Evolutionary conservation across 2,888 invertebrate species (phyloP).

Genomic region (Liposcelis brunnea): DNA sequence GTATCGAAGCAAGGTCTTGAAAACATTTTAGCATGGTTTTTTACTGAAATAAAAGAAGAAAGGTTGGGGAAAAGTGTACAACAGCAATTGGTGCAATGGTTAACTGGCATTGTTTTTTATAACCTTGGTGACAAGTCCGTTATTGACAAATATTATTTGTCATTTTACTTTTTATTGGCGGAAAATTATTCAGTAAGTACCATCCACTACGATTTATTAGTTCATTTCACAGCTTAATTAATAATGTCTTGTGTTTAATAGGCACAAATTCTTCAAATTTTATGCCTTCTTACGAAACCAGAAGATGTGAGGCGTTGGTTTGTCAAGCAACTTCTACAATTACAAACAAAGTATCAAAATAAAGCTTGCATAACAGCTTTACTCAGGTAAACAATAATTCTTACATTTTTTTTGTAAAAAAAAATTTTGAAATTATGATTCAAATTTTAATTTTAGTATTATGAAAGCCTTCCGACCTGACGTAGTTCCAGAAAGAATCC

Average conservation of each 20-base stretch:
- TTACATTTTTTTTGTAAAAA: too few species aligned
- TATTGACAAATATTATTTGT: not conserved
- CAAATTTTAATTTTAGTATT: slow-evolving; percentile 18
- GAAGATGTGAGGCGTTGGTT: not conserved
- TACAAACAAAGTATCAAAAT: not conserved
- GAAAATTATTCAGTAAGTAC: not conserved
- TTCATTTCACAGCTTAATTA: too few species aligned
- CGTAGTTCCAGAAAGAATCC: slow-evolving; percentile 24
- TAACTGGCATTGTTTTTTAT: not conserved
- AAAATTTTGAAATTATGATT: too few species aligned
- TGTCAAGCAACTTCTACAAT: not conserved
- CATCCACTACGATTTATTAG: not conserved
- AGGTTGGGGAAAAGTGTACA: not conserved
- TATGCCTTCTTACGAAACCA: not conserved
- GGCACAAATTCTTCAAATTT: not conserved
- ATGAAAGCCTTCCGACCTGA: slow-evolving; percentile 27
- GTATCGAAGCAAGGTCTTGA: too few species aligned
- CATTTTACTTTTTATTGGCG: not conserved
- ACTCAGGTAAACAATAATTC: too few species aligned
- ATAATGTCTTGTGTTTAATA: too few species aligned
- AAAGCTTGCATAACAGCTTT: too few species aligned
- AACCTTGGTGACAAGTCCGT: not conserved
- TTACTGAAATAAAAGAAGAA: not conserved
- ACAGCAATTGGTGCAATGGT: not conserved
- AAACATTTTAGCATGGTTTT: not conserved